These are phyloP conservation scores for Pachymerium ferrugineum DNA, from an alignment of 2,888 invertebrate species.

Conservation along the genomic window DNA sequence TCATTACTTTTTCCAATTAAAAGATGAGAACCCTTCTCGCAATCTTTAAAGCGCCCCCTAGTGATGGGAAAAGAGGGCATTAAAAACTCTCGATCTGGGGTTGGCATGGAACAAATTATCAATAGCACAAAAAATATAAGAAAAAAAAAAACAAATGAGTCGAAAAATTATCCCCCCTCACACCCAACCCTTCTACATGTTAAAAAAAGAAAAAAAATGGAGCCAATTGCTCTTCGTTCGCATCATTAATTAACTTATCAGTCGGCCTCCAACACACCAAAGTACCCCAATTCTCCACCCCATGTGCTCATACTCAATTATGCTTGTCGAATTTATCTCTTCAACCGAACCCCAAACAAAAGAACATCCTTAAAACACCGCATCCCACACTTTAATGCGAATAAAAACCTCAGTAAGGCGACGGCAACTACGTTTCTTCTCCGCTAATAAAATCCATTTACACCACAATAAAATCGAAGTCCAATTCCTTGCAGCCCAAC, in stretches of 20 bases:
- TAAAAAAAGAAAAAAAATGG: not conserved
- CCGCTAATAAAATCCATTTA: not conserved
- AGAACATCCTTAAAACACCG: conserved; percentile 6
- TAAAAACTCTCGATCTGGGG: conserved; percentile 18
- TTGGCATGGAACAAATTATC: conserved; percentile 15
- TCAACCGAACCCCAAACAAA: conserved; percentile 10
- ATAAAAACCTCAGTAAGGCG: not conserved
- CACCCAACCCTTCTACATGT: not conserved
- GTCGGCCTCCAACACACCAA: conserved; percentile 23
- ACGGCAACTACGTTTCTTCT: not conserved
- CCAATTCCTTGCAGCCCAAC: not conserved
- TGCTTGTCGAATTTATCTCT: conserved; percentile 21
- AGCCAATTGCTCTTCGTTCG: conserved; percentile 27
- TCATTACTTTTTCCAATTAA: conserved; percentile 21
- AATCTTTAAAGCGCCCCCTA: conserved; percentile 21
- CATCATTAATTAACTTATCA: conserved; percentile 30
- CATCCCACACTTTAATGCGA: not conserved
- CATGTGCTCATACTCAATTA: conserved; percentile 21
- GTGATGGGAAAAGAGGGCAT: conserved; percentile 1
- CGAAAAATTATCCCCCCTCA: conserved; percentile 3
- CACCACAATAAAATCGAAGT: not conserved
- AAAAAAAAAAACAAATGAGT: conserved; percentile 12
- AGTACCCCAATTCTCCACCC: conserved; percentile 12
- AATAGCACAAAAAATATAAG: not conserved
- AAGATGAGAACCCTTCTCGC: conserved; percentile 10